Conservation (phyloP, 2,113 vertebrate genomes). For the Passer domesticus region DNA sequence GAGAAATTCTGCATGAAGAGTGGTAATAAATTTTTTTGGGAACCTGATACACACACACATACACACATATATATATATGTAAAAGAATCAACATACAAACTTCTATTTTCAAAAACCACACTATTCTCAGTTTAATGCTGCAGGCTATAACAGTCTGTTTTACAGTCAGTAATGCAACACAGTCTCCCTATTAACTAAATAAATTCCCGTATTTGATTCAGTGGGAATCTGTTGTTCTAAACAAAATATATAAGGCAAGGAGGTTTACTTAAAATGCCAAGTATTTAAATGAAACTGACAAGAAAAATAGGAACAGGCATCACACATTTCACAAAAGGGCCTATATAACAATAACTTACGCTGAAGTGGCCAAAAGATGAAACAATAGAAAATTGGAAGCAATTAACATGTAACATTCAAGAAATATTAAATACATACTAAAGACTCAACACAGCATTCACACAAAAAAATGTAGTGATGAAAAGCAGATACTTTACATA, state of each 20-base stretch:
- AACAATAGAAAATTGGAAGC: conserved; percentile 35
- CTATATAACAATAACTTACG: conserved; percentile 18
- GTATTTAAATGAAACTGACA: not conserved
- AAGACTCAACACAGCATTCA: not conserved
- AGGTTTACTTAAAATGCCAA: not conserved
- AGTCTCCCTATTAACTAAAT: not conserved
- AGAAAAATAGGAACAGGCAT: not conserved
- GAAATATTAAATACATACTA: not conserved
- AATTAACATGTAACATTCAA: conserved; percentile 29
- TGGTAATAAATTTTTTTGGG: not conserved
- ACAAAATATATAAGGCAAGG: not conserved
- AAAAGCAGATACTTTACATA: conserved; percentile 2
- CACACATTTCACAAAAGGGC: conserved; percentile 26
- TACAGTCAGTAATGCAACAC: not conserved
- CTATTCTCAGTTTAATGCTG: not conserved
- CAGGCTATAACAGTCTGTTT: not conserved
- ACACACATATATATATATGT: not conserved
- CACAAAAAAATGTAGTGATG: not conserved
- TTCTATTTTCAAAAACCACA: not conserved
- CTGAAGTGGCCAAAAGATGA: conserved; percentile 22
- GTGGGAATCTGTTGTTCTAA: conserved; percentile 18
- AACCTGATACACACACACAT: not conserved
- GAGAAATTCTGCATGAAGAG: not conserved
- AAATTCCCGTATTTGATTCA: conserved; percentile 20
- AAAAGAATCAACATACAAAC: not conserved